Percentiles rank a stretch among this genome's conserved stretches.
These are phyloP conservation scores for Meandrusa payeni DNA, from an alignment of 2,888 invertebrate species.

Conservation along the genomic window DNA sequence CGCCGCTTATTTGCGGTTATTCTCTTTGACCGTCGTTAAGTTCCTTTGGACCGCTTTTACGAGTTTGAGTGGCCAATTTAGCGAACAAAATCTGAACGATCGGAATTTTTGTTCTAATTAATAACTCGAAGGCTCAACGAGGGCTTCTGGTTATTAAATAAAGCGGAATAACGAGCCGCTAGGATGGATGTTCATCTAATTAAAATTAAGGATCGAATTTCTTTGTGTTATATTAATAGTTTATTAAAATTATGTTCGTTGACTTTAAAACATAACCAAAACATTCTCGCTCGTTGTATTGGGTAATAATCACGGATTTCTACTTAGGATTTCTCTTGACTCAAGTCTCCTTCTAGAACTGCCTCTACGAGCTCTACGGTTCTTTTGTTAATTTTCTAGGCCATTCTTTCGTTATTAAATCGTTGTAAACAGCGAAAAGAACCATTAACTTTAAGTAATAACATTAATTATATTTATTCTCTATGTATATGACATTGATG, in stretches of 20 bases:
- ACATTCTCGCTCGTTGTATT: too few relatives aligned
- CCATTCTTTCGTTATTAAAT: too few relatives aligned
- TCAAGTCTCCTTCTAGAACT: too few relatives aligned
- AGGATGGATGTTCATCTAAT: constrained; percentile 54
- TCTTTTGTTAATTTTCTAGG: too few relatives aligned
- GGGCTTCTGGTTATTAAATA: constrained; percentile 63
- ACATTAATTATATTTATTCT: too few relatives aligned
- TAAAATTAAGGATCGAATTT: constrained; percentile 37
- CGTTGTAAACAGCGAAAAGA: too few relatives aligned
- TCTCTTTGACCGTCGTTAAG: constrained; percentile 81
- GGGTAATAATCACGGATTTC: too few relatives aligned
- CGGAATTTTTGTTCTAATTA: constrained; percentile 78
- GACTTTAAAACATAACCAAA: too few relatives aligned
- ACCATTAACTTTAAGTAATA: too few relatives aligned
- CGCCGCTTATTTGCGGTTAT: constrained; percentile 80
- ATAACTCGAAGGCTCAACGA: constrained; percentile 63
- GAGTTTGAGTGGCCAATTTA: constrained; percentile 79
- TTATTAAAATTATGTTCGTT: constrained; percentile 6
- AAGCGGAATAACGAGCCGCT: constrained; percentile 58
- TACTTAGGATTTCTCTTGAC: too few relatives aligned
- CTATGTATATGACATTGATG: too few relatives aligned
- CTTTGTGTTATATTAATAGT: constrained; percentile 25
- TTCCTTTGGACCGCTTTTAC: constrained; percentile 75
- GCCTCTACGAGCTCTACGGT: too few relatives aligned
- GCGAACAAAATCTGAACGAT: constrained; percentile 76